These are phyloP conservation scores for Wasmannia auropunctata DNA, from an alignment of 1,140 invertebrate genomes.

Conservation along the genomic window DNA sequence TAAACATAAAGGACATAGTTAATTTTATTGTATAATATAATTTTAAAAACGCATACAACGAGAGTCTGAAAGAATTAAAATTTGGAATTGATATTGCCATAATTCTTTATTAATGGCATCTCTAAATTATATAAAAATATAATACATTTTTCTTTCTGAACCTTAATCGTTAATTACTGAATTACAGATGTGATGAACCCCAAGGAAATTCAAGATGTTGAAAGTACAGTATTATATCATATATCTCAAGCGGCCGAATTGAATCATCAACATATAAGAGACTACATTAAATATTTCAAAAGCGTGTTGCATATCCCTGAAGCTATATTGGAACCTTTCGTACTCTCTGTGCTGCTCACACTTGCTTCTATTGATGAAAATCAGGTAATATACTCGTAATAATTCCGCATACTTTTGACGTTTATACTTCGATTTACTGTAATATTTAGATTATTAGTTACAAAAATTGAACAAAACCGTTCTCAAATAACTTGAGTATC, in stretches of 20 bases:
- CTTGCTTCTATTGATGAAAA: slow-evolving; percentile 85
- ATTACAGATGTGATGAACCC: slow-evolving; percentile 68
- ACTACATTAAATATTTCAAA: slow-evolving; percentile 86
- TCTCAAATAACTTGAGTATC: too few species aligned
- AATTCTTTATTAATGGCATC: neutral
- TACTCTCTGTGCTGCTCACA: slow-evolving; percentile 85
- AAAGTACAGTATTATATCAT: slow-evolving; percentile 87
- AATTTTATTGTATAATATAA: neutral
- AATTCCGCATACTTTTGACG: neutral
- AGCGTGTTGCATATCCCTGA: slow-evolving; percentile 84
- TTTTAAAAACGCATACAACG: neutral
- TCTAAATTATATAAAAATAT: neutral
- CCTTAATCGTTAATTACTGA: slow-evolving; percentile 17
- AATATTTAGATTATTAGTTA: too few species aligned
- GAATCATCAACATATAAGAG: slow-evolving; percentile 84
- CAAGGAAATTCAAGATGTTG: slow-evolving; percentile 82
- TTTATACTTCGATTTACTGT: too few species aligned
- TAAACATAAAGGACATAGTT: neutral
- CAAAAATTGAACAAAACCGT: too few species aligned
- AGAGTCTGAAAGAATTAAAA: neutral
- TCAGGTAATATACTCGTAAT: slow-evolving; percentile 80
- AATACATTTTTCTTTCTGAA: neutral
- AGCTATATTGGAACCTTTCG: slow-evolving; percentile 86
- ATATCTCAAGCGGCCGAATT: slow-evolving; percentile 85
- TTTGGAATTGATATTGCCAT: neutral